Conservation (phyloP, 2,888 invertebrate genomes). For the Hydriomena furcata region DNA sequence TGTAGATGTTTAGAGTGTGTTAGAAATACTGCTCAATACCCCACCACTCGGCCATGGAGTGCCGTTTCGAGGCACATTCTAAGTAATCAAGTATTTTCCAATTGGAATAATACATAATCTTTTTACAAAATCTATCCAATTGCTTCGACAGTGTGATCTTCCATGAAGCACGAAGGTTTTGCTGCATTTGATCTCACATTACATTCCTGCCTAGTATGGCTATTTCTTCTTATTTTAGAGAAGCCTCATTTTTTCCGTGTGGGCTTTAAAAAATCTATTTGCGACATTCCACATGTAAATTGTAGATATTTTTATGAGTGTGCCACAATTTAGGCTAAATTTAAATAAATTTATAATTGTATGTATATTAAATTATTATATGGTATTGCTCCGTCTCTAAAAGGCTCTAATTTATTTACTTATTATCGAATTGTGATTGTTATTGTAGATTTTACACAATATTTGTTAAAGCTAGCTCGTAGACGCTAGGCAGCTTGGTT, state of each 20-base stretch:
- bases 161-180: constrained; percentile 3
- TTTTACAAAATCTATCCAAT: too few species aligned
- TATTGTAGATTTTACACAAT: constrained; percentile 25
- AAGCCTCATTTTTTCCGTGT: neutral
- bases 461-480: constrained; percentile 8
- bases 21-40: constrained; percentile 16
- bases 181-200: neutral
- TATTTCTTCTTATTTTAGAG: neutral
- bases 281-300: constrained; percentile 18
- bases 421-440: constrained; percentile 18
- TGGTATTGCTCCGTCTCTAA: constrained; percentile 4
- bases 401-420: constrained; percentile 8
- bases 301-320: constrained; percentile 10
- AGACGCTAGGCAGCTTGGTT: constrained; percentile 13
- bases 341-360: constrained; percentile 4
- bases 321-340: constrained; percentile 12
- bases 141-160: constrained; percentile 23
- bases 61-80: neutral
- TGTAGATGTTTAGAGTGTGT: constrained; percentile 18
- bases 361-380: neutral
- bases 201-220: constrained; percentile 9
- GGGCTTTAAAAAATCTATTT: neutral
- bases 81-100: neutral
- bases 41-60: neutral
- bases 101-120: too few species aligned